A percentile compares a stretch with the other conserved stretches of the same genome.
Conservation (phyloP, 1,140 invertebrate species). For the Drosophila nigromelanica region DNA sequence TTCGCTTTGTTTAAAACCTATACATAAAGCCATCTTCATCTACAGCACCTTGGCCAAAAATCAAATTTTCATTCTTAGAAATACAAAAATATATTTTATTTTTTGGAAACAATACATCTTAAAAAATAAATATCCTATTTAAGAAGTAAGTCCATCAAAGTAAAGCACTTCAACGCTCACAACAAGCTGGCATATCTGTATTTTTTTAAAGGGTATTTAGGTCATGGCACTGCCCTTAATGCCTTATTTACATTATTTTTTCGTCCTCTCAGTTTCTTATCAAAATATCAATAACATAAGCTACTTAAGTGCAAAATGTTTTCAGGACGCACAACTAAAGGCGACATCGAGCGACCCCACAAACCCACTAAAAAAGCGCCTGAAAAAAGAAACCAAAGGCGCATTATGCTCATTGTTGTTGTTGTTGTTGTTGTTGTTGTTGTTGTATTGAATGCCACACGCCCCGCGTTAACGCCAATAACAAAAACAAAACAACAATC, state of each 20-base stretch:
- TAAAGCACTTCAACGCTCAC: not conserved
- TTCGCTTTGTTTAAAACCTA: too few relatives aligned
- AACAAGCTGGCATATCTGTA: too few relatives aligned
- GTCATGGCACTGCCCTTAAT: too few relatives aligned
- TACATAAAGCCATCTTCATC: too few relatives aligned
- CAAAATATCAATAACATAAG: conserved; percentile 60
- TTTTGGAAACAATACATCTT: too few relatives aligned
- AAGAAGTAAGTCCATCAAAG: not conserved
- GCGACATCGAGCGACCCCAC: conserved; percentile 17
- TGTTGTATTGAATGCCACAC: conserved; percentile 56
- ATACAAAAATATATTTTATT: too few relatives aligned
- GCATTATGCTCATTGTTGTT: not conserved
- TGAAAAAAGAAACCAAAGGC: conserved; percentile 1
- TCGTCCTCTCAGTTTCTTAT: conserved; percentile 25
- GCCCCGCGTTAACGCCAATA: conserved; percentile 50
- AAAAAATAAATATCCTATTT: not conserved
- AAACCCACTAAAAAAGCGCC: not conserved
- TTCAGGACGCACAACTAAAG: conserved; percentile 26
- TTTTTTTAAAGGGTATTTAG: conserved; percentile 4
- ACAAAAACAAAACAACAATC: conserved; percentile 17
- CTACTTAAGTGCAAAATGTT: conserved; percentile 54
- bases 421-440: conserved; percentile 16
- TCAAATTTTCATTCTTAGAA: too few relatives aligned
- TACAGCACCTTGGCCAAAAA: too few relatives aligned
- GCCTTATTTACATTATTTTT: not conserved